Percentiles rank a stretch among this genome's conserved stretches.
phyloP scores from a whole-genome alignment of 2,797 vertebrate genomes.

The Balearica regulorum region DNA sequence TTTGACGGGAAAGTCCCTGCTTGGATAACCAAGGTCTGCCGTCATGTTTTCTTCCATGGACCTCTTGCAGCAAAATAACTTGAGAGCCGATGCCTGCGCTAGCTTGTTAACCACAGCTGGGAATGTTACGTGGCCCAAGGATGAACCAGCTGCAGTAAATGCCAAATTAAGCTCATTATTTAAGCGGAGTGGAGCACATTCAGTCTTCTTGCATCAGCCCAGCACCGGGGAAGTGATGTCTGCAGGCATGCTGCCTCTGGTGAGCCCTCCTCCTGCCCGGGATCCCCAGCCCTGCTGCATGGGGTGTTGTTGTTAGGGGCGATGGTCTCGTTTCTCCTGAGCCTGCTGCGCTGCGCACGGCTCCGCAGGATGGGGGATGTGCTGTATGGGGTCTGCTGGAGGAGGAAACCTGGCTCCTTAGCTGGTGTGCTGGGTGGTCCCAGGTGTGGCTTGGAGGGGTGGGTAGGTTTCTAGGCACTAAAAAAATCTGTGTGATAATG shows the following conservation, averaged over 20 bases:
- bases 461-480: accelerated
- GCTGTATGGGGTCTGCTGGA: accelerated
- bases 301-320: accelerated
- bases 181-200: background rate
- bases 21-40: background rate
- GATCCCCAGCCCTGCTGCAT: accelerated
- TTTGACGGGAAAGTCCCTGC: background rate
- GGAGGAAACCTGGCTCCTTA: background rate
- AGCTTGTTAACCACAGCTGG: background rate
- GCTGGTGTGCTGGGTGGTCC: background rate
- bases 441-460: accelerated
- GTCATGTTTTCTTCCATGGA: background rate
- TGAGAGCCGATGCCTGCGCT: accelerated
- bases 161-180: background rate
- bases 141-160: background rate
- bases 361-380: accelerated
- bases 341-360: too few species aligned
- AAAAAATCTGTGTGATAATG: accelerated
- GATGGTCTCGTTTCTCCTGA: accelerated
- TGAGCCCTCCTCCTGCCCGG: accelerated
- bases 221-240: accelerated
- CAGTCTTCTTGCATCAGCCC: accelerated
- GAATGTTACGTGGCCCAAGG: accelerated
- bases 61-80: background rate
- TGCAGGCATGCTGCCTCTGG: accelerated